Evolutionary conservation across 1,140 invertebrate genomes (phyloP).

Genomic region (Agraylea sexmaculata): DNA sequence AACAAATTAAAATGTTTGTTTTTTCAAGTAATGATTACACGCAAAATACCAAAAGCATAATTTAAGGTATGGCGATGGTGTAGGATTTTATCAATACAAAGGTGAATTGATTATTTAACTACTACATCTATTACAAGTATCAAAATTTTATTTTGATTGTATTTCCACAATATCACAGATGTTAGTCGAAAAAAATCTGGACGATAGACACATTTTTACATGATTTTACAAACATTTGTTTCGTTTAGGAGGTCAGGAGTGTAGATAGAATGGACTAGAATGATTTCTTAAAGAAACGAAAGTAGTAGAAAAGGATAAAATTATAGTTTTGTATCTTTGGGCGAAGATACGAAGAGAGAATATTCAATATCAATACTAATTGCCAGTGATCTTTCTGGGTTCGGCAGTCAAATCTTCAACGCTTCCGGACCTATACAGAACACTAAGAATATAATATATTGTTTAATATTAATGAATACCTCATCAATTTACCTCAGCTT

Average conservation of each 20-base stretch:
- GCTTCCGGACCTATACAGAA: constrained; percentile 17
- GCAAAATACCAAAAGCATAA: too few relatives aligned
- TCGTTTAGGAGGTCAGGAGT: too few relatives aligned
- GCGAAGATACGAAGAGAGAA: neutral
- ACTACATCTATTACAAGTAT: too few relatives aligned
- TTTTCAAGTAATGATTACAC: too few relatives aligned
- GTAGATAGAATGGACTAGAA: neutral
- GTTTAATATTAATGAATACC: neutral
- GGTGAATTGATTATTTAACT: too few relatives aligned
- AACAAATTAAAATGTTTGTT: too few relatives aligned
- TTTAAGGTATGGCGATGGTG: too few relatives aligned
- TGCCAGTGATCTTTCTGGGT: constrained; percentile 20
- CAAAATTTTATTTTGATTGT: constrained; percentile 23
- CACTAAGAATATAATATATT: neutral
- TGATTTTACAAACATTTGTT: constrained; percentile 18
- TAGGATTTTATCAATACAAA: too few relatives aligned
- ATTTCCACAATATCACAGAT: constrained; percentile 23
- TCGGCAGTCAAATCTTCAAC: constrained; percentile 21
- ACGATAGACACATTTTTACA: constrained; percentile 20
- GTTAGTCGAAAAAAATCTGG: constrained; percentile 21
- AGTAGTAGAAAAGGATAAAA: constrained; percentile 2
- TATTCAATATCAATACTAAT: too few relatives aligned
- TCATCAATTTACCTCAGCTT: constrained; percentile 48
- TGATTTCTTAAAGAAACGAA: constrained; percentile 6
- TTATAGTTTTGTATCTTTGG: constrained; percentile 6